Evolutionary conservation across 2,113 vertebrate genomes (phyloP), one percentile per base, ranked within the genome.

Genomic region (Hypocryptadius cinnamomeus): DNA sequence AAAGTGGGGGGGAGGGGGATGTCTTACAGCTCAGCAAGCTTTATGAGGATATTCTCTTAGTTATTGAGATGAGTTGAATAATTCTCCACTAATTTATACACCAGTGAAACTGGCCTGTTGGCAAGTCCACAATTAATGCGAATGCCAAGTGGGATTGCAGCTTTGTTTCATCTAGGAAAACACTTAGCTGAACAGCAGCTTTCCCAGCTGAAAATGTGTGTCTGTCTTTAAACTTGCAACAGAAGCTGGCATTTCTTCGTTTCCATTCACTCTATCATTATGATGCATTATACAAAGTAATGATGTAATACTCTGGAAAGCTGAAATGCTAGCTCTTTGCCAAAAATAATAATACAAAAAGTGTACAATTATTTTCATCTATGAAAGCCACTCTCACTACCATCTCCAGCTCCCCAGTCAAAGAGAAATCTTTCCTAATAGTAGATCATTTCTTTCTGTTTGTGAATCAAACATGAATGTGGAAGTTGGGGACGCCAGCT

Each of bases 341-440:
- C 98, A 98, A 98, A 98, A 98, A 98, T 98, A 98, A 98, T 97
- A 98, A 98, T 93, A 97, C 97, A 92, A 97, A 98, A 98, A 98
- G 98, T 97, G 96, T 97, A 98, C 98, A 97, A 98, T 98, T 98
- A 98, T 98, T 98, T 98, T 98, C 97, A 96, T 97, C 97, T 97
- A 96, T 97, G 97, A 98, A 98, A 98, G 97, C 97, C 96, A 96
- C 97, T 97, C 92, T 96, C 94, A 81, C 96, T 92, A 96, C 94
- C 96, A 97, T 97, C 96, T 98, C 96, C 95, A 96, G 92, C 96
- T 97, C 93, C 65, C 79, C 92, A 94, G 97, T 97, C 96, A 97
- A 97, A 97, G 96, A 97, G 96, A 97, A 98, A 97, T 96, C 97
- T 96, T 96, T 92, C 96, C 94, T 98, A 98, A 98, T 96, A 96